Evolutionary conservation across 2,113 vertebrate genomes (phyloP).

Genomic region (Cheilinus undulatus): DNA sequence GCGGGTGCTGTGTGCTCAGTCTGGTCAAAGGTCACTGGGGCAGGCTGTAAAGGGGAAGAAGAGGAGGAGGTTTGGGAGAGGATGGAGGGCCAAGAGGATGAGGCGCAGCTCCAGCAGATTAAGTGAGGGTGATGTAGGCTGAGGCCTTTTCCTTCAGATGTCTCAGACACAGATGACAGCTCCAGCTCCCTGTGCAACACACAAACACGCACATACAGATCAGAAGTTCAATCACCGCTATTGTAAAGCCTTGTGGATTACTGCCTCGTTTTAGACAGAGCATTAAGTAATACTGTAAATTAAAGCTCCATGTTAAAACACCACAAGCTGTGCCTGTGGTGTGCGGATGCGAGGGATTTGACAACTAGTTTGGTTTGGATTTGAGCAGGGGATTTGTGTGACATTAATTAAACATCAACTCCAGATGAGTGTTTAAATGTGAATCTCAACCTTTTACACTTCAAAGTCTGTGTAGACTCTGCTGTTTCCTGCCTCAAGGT

Average conservation of each 20-base stretch:
- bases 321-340: constrained; percentile 61
- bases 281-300: constrained; percentile 72
- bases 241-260: constrained; percentile 72
- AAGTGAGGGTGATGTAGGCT: constrained; percentile 94
- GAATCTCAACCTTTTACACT: constrained; percentile 26
- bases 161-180: constrained; percentile 94
- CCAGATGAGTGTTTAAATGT: constrained; percentile 36
- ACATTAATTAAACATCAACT: constrained; percentile 69
- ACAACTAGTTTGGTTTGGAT: constrained; percentile 63
- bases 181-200: constrained; percentile 90
- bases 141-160: constrained; percentile 96
- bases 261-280: constrained; percentile 63
- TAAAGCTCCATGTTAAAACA: constrained; percentile 63
- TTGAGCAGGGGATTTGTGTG: constrained; percentile 57
- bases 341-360: constrained; percentile 58
- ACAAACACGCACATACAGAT: constrained; percentile 58
- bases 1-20: constrained; percentile 47
- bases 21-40: constrained; percentile 53
- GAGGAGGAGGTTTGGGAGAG: constrained; percentile 44
- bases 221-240: constrained; percentile 62
- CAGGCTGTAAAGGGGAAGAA: constrained; percentile 23
- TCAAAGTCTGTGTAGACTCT: constrained; percentile 18
- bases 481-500: constrained; percentile 11
- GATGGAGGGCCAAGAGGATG: constrained; percentile 60
- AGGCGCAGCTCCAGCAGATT: constrained; percentile 76